Percentiles rank a stretch among this genome's conserved stretches.
Conservation (phyloP, 2,888 invertebrate genomes). For the Aspidapion aeneum region DNA sequence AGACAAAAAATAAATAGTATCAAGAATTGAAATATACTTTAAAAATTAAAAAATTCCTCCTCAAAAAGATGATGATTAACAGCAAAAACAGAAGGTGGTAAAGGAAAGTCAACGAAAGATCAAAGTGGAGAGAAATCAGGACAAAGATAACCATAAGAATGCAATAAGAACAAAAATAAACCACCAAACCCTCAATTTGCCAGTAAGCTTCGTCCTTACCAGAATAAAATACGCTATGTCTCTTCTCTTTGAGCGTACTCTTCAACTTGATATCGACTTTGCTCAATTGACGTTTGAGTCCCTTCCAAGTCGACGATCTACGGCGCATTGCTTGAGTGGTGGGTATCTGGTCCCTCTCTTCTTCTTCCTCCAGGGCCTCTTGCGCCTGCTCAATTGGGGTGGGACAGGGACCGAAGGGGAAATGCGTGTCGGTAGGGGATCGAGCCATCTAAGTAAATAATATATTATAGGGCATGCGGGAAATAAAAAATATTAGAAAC, state of each 20-base stretch:
- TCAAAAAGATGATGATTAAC: too few species aligned
- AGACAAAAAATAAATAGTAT: too few species aligned
- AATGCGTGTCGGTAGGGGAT: constrained; percentile 43
- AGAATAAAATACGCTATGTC: constrained; percentile 45
- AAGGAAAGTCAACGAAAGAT: too few species aligned
- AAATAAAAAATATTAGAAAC: too few species aligned
- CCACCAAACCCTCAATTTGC: too few species aligned
- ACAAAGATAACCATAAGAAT: too few species aligned
- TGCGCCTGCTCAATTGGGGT: constrained; percentile 51
- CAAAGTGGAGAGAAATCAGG: too few species aligned
- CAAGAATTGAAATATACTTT: too few species aligned
- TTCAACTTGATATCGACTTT: constrained; percentile 70
- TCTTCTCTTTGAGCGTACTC: constrained; percentile 52
- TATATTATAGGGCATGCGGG: constrained; percentile 1
- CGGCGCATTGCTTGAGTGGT: constrained; percentile 44
- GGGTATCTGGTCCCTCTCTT: constrained; percentile 41
- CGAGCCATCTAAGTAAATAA: constrained; percentile 41
- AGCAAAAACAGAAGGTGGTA: too few species aligned
- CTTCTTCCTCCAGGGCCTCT: constrained; percentile 48
- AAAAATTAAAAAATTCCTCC: too few species aligned
- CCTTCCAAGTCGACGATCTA: constrained; percentile 66
- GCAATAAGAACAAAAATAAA: too few species aligned
- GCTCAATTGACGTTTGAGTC: constrained; percentile 75
- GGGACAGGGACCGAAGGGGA: constrained; percentile 47
- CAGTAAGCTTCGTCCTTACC: too few species aligned